A percentile compares a stretch with the other conserved stretches of the same genome.
Evolutionary conservation across 1,140 invertebrate genomes (phyloP).

Genomic region (Solen grandis): DNA sequence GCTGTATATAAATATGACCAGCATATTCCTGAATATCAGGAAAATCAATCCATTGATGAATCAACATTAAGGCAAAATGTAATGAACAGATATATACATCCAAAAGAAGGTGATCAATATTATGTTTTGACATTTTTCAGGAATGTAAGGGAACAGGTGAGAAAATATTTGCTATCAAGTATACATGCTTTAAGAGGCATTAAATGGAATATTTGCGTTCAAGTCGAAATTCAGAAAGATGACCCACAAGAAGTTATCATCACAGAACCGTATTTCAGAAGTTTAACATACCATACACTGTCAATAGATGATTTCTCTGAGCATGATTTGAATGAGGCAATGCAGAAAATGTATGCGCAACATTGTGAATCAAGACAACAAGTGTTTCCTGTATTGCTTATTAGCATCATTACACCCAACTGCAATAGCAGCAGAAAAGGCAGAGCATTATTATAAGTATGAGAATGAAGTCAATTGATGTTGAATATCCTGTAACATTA

Average conservation of each 20-base stretch:
- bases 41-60: slow-evolving; percentile 4
- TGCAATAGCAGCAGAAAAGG: background rate
- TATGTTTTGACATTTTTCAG: slow-evolving; percentile 7
- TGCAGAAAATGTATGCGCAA: too few relatives aligned
- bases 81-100: background rate
- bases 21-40: too few relatives aligned
- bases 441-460: slow-evolving; percentile 15
- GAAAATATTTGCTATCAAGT: background rate
- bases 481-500: slow-evolving; percentile 8
- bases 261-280: slow-evolving; percentile 20
- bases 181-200: background rate
- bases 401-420: slow-evolving; percentile 1
- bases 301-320: slow-evolving; percentile 6
- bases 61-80: slow-evolving; percentile 5
- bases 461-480: slow-evolving; percentile 1
- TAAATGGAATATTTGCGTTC: slow-evolving; percentile 14
- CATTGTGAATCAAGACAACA: slow-evolving; percentile 11
- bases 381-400: slow-evolving; percentile 11
- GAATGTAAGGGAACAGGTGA: slow-evolving; percentile 4
- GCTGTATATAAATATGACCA: too few relatives aligned
- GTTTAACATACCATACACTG: slow-evolving; percentile 8
- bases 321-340: slow-evolving; percentile 28
- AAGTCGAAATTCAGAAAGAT: slow-evolving; percentile 17
- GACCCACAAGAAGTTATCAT: background rate
- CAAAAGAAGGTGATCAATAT: background rate